Percentiles rank a stretch among this genome's conserved stretches.
Conservation (phyloP, 2,888 invertebrate genomes). For the Axea sp. region DNA sequence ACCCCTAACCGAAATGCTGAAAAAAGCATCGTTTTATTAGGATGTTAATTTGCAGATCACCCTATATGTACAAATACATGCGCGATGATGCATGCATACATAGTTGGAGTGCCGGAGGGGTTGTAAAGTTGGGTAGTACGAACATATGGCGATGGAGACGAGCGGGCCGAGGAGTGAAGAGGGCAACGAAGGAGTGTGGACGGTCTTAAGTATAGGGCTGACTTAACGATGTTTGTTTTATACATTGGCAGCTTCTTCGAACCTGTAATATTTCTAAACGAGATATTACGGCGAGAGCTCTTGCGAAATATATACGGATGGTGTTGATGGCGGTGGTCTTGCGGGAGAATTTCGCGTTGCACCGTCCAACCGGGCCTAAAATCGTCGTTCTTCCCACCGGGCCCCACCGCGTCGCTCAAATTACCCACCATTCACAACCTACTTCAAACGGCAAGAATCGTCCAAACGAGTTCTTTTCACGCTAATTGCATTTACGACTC, state of each 20-base stretch:
- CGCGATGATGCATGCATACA: constrained; percentile 57
- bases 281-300: constrained; percentile 75
- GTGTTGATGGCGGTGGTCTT: constrained; percentile 55
- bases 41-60: constrained; percentile 55
- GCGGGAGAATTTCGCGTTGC: constrained; percentile 52
- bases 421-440: constrained; percentile 62
- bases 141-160: constrained; percentile 52
- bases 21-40: constrained; percentile 52
- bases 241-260: constrained; percentile 79
- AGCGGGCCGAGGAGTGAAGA: constrained; percentile 45
- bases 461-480: constrained; percentile 39
- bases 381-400: constrained; percentile 44
- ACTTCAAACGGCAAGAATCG: constrained; percentile 27
- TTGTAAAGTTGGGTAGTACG: constrained; percentile 56
- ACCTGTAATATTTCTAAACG: constrained; percentile 80
- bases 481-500: constrained; percentile 48
- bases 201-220: constrained; percentile 77
- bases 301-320: constrained; percentile 56
- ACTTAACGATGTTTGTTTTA: constrained; percentile 80
- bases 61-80: constrained; percentile 50
- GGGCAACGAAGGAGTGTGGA: constrained; percentile 57
- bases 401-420: constrained; percentile 49
- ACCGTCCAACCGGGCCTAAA: constrained; percentile 47
- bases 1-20: constrained; percentile 3
- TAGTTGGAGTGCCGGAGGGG: constrained; percentile 57